Evolutionary conservation across 2,888 invertebrate genomes (phyloP).

Genomic region (Didymodactylos carnosus): DNA sequence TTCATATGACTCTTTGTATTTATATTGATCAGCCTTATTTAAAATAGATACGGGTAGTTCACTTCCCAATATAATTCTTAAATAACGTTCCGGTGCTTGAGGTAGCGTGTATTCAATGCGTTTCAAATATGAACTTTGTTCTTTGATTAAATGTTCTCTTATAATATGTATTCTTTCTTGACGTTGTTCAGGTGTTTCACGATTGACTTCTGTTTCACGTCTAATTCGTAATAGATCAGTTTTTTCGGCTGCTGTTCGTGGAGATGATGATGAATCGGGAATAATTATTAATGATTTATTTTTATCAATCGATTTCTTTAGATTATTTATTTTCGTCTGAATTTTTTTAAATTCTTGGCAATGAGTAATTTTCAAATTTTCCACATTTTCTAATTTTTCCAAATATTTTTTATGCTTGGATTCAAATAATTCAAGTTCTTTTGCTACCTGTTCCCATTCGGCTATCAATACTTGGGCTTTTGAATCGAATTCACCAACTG

Average conservation of each 20-base stretch:
- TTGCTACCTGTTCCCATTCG: neutral
- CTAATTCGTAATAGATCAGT: neutral
- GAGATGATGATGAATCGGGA: neutral
- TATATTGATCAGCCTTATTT: conserved; percentile 64
- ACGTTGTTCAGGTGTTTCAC: neutral
- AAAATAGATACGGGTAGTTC: conserved; percentile 83
- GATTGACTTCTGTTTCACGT: neutral
- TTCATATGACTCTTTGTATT: conserved; percentile 96
- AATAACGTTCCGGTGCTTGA: conserved; percentile 33
- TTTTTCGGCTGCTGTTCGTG: neutral
- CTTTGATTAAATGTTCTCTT: neutral
- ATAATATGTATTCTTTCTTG: neutral
- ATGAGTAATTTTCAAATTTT: conserved; percentile 3
- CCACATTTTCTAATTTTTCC: conserved; percentile 5
- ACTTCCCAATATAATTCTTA: conserved; percentile 81
- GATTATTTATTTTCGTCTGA: neutral
- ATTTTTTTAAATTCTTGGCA: neutral
- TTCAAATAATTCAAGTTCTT: neutral
- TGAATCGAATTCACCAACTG: neutral
- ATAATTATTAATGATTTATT: neutral
- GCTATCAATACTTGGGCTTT: neutral
- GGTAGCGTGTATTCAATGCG: neutral
- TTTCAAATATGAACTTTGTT: neutral
- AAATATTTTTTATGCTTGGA: conserved; percentile 5
- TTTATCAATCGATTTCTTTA: neutral